These are phyloP conservation scores for Fragum sueziense DNA, from an alignment of 2,888 invertebrate species.

Conservation along the genomic window DNA sequence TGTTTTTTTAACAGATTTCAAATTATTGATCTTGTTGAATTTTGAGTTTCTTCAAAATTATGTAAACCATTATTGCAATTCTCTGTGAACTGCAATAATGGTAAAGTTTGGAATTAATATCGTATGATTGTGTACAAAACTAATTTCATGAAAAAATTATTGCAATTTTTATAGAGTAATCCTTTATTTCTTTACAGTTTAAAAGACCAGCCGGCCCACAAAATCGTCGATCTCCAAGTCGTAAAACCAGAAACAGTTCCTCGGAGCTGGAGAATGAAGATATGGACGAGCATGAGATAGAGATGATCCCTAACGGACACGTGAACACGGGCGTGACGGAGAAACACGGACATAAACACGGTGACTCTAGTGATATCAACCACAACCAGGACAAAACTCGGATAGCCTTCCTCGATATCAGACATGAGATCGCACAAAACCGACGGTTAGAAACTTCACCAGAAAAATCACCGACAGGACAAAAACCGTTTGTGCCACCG, in stretches of 20 bases:
- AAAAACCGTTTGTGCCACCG: constrained; percentile 81
- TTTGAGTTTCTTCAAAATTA: too few relatives aligned
- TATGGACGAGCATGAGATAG: constrained; percentile 45
- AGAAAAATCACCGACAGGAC: constrained; percentile 84
- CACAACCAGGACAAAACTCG: constrained; percentile 64
- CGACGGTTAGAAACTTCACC: constrained; percentile 60
- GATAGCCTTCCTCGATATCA: constrained; percentile 73
- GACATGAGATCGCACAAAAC: constrained; percentile 60
- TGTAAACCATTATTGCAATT: too few relatives aligned
- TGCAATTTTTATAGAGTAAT: too few relatives aligned
- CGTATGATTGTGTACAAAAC: too few relatives aligned
- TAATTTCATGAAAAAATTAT: too few relatives aligned
- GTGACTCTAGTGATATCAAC: constrained; percentile 41
- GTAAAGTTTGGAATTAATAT: too few relatives aligned
- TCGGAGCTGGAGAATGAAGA: constrained; percentile 54
- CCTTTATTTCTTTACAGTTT: constrained; percentile 60
- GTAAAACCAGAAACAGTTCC: constrained; percentile 55
- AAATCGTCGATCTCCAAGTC: constrained; percentile 74
- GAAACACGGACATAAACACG: neutral
- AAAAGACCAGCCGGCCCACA: constrained; percentile 76
- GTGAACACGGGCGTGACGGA: constrained; percentile 27
- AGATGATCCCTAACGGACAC: constrained; percentile 46
- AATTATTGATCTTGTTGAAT: too few relatives aligned
- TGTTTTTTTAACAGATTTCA: too few relatives aligned
- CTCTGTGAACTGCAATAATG: too few relatives aligned